Percentiles rank a stretch among this genome's conserved stretches.
phyloP scores from a whole-genome alignment of 2,797 vertebrate genomes.

The Loriculus beryllinus region DNA sequence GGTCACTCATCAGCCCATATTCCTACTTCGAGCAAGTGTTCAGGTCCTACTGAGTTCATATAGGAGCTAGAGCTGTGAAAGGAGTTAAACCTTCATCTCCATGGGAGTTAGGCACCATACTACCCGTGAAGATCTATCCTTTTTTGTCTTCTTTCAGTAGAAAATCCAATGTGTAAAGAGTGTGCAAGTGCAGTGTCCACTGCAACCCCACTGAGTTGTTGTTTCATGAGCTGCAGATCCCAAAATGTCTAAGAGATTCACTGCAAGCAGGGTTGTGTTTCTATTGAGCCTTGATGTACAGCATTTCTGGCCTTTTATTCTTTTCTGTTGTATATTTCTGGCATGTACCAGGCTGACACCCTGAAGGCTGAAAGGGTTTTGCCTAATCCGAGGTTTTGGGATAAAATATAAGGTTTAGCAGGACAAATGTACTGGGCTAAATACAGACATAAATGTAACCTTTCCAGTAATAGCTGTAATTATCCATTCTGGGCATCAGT shows the following conservation, averaged over 20 bases:
- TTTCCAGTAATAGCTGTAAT: neutral
- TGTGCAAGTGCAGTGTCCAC: neutral
- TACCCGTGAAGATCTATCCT: neutral
- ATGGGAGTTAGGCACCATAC: neutral
- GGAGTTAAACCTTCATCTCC: neutral
- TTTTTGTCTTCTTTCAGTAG: neutral
- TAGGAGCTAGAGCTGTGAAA: neutral
- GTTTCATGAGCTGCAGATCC: neutral
- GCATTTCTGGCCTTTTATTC: neutral
- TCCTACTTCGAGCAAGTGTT: neutral
- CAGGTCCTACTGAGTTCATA: neutral
- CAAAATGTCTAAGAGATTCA: neutral
- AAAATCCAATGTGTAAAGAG: neutral
- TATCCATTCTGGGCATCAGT: neutral
- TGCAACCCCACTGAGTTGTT: rapidly evolving
- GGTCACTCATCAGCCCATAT: neutral
- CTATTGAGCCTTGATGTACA: neutral
- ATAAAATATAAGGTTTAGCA: neutral
- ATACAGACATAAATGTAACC: neutral
- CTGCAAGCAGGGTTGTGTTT: neutral
- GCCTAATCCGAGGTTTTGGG: neutral
- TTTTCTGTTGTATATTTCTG: neutral
- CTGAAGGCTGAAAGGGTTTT: neutral
- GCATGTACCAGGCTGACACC: neutral
- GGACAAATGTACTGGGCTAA: neutral